Percentiles rank a stretch among this genome's conserved stretches.
These are phyloP conservation scores for Polypedilum vanderplanki DNA, from an alignment of 1,140 invertebrate genomes.

Conservation along the genomic window DNA sequence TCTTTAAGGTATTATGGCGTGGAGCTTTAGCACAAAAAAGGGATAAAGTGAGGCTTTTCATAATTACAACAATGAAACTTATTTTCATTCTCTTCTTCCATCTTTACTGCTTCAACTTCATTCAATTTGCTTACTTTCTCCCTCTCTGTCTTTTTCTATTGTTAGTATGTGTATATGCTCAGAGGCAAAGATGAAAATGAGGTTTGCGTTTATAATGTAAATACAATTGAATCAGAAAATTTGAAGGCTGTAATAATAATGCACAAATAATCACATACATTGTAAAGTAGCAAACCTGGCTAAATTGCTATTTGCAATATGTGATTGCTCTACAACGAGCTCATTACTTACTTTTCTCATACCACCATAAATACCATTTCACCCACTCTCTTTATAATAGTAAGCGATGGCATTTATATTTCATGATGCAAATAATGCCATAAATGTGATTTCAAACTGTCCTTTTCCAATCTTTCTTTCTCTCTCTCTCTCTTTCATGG, in stretches of 20 bases:
- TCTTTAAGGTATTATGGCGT: background rate
- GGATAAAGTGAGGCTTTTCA: background rate
- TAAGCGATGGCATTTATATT: background rate
- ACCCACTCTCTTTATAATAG: background rate
- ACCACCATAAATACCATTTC: too few relatives aligned
- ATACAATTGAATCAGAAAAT: background rate
- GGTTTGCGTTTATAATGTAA: conserved; percentile 5
- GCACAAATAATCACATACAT: background rate
- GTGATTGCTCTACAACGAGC: background rate
- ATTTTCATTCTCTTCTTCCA: background rate
- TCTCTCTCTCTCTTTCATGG: too few relatives aligned
- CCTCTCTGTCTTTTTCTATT: too few relatives aligned
- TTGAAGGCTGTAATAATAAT: background rate
- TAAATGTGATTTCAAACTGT: conserved; percentile 5
- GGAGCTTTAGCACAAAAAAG: conserved; percentile 2
- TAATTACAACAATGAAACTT: background rate
- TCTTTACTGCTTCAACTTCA: background rate
- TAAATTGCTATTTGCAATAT: conserved; percentile 19
- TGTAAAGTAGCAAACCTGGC: background rate
- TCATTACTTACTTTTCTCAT: background rate
- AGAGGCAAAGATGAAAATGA: background rate
- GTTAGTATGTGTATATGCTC: background rate
- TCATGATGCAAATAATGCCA: conserved; percentile 19
- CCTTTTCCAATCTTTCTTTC: background rate
- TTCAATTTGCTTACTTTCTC: background rate